Evolutionary conservation across 2,113 vertebrate species (phyloP).

Genomic region (Otocyon megalotis): DNA sequence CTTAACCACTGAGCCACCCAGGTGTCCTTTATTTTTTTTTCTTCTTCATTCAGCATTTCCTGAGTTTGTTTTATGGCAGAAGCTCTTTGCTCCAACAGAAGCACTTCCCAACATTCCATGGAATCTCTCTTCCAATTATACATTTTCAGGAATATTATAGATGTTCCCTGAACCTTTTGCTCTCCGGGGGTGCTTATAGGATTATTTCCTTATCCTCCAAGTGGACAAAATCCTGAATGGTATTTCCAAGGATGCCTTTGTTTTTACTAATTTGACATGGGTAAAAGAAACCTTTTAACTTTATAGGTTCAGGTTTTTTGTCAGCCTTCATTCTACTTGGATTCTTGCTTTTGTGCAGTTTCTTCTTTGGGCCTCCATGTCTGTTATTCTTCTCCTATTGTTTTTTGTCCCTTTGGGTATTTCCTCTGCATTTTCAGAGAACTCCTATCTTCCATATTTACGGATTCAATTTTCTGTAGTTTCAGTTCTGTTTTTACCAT

Average conservation of each 20-base stretch:
- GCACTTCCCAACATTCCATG: neutral
- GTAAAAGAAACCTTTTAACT: neutral
- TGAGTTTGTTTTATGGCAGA: neutral
- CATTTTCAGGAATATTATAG: neutral
- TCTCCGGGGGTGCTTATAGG: neutral
- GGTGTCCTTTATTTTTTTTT: neutral
- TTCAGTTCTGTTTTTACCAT: neutral
- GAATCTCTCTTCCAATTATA: neutral
- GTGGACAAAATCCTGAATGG: neutral
- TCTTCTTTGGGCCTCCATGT: neutral
- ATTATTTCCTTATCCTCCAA: constrained; percentile 40
- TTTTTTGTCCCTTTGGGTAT: neutral
- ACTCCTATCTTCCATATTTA: neutral
- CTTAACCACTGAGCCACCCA: too few species aligned
- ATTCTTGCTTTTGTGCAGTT: neutral
- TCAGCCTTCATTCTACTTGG: neutral
- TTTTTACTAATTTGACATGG: neutral
- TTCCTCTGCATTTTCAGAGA: neutral
- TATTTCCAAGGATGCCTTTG: neutral
- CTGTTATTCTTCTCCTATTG: neutral
- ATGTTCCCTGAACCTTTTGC: neutral
- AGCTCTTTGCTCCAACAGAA: neutral
- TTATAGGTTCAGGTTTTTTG: neutral
- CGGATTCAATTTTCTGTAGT: neutral
- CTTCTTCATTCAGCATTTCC: neutral